Percentiles rank a stretch among this genome's conserved stretches.
These are phyloP conservation scores for Monodelphis domestica DNA, from an alignment of 2,797 vertebrate genomes.

Conservation along the genomic window DNA sequence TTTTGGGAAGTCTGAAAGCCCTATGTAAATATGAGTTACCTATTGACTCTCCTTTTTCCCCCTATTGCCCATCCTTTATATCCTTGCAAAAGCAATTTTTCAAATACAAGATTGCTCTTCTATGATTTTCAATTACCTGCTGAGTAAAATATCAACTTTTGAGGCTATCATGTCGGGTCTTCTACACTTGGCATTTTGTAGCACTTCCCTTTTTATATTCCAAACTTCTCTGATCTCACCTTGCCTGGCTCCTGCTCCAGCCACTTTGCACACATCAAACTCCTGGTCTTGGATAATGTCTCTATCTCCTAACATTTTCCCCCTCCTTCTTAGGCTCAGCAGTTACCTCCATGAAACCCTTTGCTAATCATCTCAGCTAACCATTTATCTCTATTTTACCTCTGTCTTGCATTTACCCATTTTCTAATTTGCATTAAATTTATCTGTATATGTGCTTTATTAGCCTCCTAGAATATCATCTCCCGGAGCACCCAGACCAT, in stretches of 20 bases:
- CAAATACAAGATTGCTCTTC: not conserved
- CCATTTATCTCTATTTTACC: not conserved
- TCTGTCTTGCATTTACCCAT: not conserved
- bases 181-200: not conserved
- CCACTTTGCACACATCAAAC: not conserved
- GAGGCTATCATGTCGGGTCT: not conserved
- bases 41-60: not conserved
- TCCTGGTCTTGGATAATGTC: not conserved
- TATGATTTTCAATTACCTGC: not conserved
- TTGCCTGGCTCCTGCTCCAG: not conserved
- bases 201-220: not conserved
- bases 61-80: not conserved
- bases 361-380: not conserved
- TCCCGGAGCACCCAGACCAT: not conserved
- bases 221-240: not conserved
- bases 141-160: not conserved
- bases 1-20: no score
- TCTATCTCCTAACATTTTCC: not conserved
- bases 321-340: not conserved
- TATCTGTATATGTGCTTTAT: not conserved
- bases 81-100: not conserved
- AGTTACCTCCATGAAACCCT: not conserved
- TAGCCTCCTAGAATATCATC: not conserved
- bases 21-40: not conserved
- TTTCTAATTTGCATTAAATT: not conserved